A percentile compares a stretch with the other conserved stretches of the same genome.
phyloP scores from a whole-genome alignment of 1,140 invertebrate genomes.

The Trigoniulus corallinus region DNA sequence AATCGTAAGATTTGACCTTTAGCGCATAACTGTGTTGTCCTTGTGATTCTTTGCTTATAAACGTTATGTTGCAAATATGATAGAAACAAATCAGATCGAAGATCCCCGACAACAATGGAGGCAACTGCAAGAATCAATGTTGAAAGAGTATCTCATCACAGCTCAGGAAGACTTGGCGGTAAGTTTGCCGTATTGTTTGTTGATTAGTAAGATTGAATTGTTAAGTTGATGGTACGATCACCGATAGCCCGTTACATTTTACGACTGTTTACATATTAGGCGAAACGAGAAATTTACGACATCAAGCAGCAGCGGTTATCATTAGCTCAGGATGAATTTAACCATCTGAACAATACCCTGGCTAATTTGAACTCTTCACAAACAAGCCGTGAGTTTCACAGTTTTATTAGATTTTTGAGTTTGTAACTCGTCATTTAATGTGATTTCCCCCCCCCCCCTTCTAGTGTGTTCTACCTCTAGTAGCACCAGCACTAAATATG shows the following conservation, averaged over 20 bases:
- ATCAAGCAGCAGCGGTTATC: slow-evolving; percentile 84
- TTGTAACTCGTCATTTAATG: slow-evolving; percentile 6
- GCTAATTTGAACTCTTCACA: slow-evolving; percentile 27
- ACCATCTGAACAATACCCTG: slow-evolving; percentile 74
- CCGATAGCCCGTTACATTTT: not conserved
- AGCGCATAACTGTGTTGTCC: not conserved
- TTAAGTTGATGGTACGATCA: not conserved
- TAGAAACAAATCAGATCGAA: slow-evolving; percentile 87
- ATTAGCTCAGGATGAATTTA: slow-evolving; percentile 88
- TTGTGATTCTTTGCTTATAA: not conserved
- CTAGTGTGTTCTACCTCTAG: slow-evolving; percentile 81
- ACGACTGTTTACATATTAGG: slow-evolving; percentile 35
- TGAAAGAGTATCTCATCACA: slow-evolving; percentile 84
- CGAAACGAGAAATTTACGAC: slow-evolving; percentile 90
- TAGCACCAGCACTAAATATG: slow-evolving; percentile 75
- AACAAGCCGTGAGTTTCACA: slow-evolving; percentile 16
- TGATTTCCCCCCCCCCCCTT: slow-evolving; percentile 19
- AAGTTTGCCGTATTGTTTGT: slow-evolving; percentile 17
- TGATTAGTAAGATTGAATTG: slow-evolving; percentile 1
- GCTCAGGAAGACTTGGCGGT: slow-evolving; percentile 87
- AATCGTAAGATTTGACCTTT: slow-evolving; percentile 54
- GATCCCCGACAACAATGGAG: slow-evolving; percentile 92
- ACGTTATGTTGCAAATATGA: slow-evolving; percentile 20
- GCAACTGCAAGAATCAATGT: slow-evolving; percentile 85
- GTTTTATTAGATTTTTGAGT: not conserved